Base-by-base conservation (phyloP, 2,888 invertebrate species). In the Thymelicus sylvestris region DNA sequence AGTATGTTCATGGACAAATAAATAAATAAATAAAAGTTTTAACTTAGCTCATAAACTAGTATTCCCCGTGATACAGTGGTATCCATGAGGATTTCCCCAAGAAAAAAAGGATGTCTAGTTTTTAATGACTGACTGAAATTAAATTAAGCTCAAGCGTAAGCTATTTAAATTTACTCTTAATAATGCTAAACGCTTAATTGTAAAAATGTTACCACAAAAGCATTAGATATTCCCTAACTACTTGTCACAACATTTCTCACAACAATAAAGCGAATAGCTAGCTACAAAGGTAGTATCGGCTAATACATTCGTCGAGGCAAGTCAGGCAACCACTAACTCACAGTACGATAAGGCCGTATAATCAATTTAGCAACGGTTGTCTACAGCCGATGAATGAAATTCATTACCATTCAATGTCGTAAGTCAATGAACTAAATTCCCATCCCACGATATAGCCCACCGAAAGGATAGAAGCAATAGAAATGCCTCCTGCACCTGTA, bases 361-460 rank as follows among this genome's bases (percentile, higher is more conserved):
- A 68, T 68, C 68, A 68, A 63, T 68, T 68, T 68, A 63, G 67
- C 67, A 67, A 69, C 64, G 69, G 64, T 64, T 69, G 69, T 69
- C 69, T 69, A 39, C 57, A 55, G 63, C 24, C 48, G 63, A 69
- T 69, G 69, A 69, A 69, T 69, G 70, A 71, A 66, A 67, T 73
- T 67, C 68, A 77, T 78, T 80, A 79, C 74, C 72, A 77, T 79
- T 78, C 75, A 80, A 79, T 78, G 79, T 77, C 77, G 73, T 73
- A 77, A 81, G 80, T 82, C 84, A 83, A 79, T 79, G 81, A 82
- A 85, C 82, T 74, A 75, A 77, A 79, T 76, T 74, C 72, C 61
- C 72, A 74, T 74, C 79, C 77, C 76, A 80, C 80, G 73, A 76
- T 70, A 74, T 68, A 70, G 47, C 44, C 31, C 67, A 38, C 31